phyloP scores from a whole-genome alignment of 1,140 invertebrate species.

The Cydia fagiglandana region DNA sequence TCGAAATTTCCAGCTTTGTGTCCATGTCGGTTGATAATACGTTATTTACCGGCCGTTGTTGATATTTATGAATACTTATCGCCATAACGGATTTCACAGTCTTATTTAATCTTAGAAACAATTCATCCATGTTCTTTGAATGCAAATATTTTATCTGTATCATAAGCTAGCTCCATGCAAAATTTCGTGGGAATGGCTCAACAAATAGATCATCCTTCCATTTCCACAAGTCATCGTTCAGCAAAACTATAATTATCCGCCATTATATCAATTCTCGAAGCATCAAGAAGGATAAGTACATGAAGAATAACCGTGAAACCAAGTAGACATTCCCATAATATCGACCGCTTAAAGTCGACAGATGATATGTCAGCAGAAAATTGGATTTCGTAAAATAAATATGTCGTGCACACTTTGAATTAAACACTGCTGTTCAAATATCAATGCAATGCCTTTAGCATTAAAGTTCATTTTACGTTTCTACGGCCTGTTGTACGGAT shows the following conservation, averaged over 20 bases:
- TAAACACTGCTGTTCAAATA: constrained; percentile 42
- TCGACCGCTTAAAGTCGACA: constrained; percentile 75
- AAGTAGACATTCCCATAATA: constrained; percentile 68
- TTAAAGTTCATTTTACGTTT: constrained; percentile 43
- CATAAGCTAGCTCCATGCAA: background rate
- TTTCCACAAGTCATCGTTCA: background rate
- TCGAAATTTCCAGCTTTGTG: too few relatives aligned
- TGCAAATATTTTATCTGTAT: background rate
- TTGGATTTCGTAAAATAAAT: constrained; percentile 79
- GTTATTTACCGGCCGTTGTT: too few relatives aligned
- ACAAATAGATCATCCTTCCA: background rate
- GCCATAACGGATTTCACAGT: background rate
- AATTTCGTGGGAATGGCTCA: background rate
- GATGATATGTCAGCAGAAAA: constrained; percentile 78
- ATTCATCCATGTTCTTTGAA: background rate
- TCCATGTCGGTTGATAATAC: too few relatives aligned
- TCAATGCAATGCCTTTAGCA: constrained; percentile 28
- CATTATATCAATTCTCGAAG: constrained; percentile 24
- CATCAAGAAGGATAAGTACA: constrained; percentile 7
- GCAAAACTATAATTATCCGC: background rate
- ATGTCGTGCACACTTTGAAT: constrained; percentile 70
- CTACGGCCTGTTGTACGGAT: constrained; percentile 27
- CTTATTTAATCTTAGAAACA: background rate
- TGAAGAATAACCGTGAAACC: constrained; percentile 71
- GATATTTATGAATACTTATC: too few relatives aligned